Evolutionary conservation across 2,888 invertebrate genomes (phyloP).

Genomic region (Leptinotarsa rubiginosa): DNA sequence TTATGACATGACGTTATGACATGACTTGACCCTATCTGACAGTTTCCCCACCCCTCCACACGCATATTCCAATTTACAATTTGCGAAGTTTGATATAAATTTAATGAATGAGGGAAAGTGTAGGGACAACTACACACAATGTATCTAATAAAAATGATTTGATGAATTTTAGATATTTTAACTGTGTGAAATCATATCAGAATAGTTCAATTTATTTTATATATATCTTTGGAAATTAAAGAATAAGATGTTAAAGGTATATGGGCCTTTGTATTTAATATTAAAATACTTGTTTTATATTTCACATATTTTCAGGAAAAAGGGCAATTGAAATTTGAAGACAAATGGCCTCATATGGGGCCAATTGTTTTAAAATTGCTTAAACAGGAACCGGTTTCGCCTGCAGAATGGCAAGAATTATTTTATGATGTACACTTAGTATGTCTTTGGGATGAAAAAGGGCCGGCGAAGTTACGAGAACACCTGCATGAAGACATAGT

Average conservation of each 20-base stretch:
- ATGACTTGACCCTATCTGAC: too few species aligned
- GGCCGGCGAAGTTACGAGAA: conserved; percentile 87
- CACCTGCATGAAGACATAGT: conserved; percentile 92
- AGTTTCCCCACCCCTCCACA: too few species aligned
- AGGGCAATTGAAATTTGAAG: conserved; percentile 89
- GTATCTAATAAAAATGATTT: conserved; percentile 10
- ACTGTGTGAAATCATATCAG: conserved; percentile 12
- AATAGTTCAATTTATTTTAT: conserved; percentile 4
- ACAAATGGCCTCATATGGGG: conserved; percentile 96
- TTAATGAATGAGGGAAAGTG: neutral
- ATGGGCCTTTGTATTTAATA: conserved; percentile 32
- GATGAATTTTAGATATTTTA: conserved; percentile 4
- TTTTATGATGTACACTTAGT: conserved; percentile 97
- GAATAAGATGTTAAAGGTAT: conserved; percentile 57
- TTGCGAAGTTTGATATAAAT: too few species aligned
- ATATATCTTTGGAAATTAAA: conserved; percentile 35
- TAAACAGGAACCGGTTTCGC: conserved; percentile 93
- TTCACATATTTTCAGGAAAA: conserved; percentile 71
- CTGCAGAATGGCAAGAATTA: conserved; percentile 97
- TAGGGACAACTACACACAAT: conserved; percentile 7
- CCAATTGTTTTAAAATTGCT: conserved; percentile 93
- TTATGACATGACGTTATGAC: too few species aligned
- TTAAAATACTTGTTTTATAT: conserved; percentile 11
- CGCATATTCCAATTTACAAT: neutral
- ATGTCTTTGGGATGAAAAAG: conserved; percentile 97